phyloP scores from a whole-genome alignment of 2,888 invertebrate genomes.

The Didymodactylos carnosus region DNA sequence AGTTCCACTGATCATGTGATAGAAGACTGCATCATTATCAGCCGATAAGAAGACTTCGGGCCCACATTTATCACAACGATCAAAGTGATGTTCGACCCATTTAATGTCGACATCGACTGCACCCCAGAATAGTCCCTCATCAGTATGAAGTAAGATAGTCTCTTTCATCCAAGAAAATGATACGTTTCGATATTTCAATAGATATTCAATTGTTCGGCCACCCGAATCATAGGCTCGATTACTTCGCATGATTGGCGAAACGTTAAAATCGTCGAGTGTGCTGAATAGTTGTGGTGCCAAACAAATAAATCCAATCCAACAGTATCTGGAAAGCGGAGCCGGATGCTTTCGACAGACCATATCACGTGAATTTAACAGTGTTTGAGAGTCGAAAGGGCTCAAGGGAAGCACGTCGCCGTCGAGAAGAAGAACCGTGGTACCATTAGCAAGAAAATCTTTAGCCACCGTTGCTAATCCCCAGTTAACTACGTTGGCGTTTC shows the following conservation, averaged over 20 bases:
- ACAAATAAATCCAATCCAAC: background rate
- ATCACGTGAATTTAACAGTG: background rate
- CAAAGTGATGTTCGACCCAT: background rate
- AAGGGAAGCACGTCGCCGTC: background rate
- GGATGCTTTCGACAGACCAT: background rate
- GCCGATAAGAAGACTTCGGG: background rate
- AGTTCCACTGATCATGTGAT: background rate
- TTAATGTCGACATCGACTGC: background rate
- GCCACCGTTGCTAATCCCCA: background rate
- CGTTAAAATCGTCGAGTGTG: background rate
- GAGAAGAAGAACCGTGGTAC: background rate
- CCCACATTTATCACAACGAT: background rate
- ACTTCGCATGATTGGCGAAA: background rate
- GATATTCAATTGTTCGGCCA: background rate
- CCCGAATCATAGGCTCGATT: background rate
- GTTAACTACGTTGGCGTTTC: background rate
- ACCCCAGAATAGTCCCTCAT: background rate
- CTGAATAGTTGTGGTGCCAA: background rate
- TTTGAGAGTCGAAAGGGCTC: background rate
- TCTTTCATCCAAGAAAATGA: background rate
- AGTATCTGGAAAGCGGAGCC: background rate
- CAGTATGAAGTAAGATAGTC: background rate
- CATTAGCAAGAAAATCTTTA: background rate
- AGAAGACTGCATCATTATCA: background rate
- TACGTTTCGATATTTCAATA: background rate